A percentile compares a stretch with the other conserved stretches of the same genome.
phyloP scores from a whole-genome alignment of 2,797 vertebrate species.

The Mastacembelus armatus region DNA sequence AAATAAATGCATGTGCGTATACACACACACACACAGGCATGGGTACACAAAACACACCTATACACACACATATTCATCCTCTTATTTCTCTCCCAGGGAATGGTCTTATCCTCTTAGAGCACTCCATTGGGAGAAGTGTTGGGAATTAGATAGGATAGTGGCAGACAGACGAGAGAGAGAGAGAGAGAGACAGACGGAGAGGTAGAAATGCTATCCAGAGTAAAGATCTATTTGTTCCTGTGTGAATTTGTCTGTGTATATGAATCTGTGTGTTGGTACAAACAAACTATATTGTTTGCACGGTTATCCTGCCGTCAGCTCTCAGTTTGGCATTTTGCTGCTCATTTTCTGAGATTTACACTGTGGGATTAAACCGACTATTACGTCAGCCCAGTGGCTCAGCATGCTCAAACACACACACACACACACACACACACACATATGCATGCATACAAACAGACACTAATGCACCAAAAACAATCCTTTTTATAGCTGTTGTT shows the following conservation, averaged over 20 bases:
- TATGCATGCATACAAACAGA: neutral
- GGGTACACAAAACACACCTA: constrained; percentile 48
- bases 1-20: constrained; percentile 3
- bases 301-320: constrained; percentile 34
- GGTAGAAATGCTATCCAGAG: constrained; percentile 13
- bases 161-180: constrained; percentile 28
- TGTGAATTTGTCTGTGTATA: constrained; percentile 15
- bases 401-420: constrained; percentile 35
- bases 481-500: constrained; percentile 48
- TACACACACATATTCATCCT: constrained; percentile 70
- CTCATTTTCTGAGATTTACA: constrained; percentile 67
- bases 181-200: constrained; percentile 13
- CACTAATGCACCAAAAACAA: constrained; percentile 29
- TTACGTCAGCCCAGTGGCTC: constrained; percentile 63
- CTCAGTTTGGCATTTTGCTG: constrained; percentile 57
- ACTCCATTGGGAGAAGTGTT: constrained; percentile 68
- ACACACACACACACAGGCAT: constrained; percentile 9
- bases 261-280: constrained; percentile 33
- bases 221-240: constrained; percentile 31
- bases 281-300: constrained; percentile 46
- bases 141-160: constrained; percentile 65
- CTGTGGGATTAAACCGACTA: constrained; percentile 65
- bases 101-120: constrained; percentile 77
- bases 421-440: constrained; percentile 8
- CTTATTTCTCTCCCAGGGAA: constrained; percentile 75